Evolutionary conservation across 1,140 invertebrate genomes (phyloP), one percentile per base, ranked within the genome.

Genomic region (Gonatopus flavifemur): DNA sequence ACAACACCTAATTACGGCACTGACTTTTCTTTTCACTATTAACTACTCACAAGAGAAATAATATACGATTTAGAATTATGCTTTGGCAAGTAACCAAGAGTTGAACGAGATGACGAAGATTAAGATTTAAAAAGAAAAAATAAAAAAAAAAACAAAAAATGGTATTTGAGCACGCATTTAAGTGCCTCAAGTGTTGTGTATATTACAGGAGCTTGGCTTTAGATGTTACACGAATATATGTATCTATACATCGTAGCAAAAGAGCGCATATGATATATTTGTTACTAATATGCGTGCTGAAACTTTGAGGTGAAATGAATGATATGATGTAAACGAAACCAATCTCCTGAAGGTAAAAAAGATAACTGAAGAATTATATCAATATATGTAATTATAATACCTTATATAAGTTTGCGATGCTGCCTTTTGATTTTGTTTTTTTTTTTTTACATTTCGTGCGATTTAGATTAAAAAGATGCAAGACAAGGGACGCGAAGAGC

Each of bases 141-240:
- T n/a, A n/a, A n/a, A n/a, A n/a, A n/a, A n/a, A n/a, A n/a, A n/a
- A n/a, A n/a, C n/a, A n/a, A n/a, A 67, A 66, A 64, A 69, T 69
- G 61, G 62, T 74, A 72, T 74, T 78, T 77, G 76, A 78, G 76
- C 74, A 76, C 76, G 70, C 60, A 75, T 75, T 70, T 73, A 78
- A 78, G 76, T 78, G 76, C 76, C 76, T 78, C 76, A 76, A 78
- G 70, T 74, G 74, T 76, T 74, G 66, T 77, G 74, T 76, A 78
- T 74, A 78, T 78, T 78, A 75, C 59, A 62, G 59, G 58, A 57
- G 54, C 58, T 62, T 61, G 59, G 59, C 59, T 62, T 62, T 62
- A 62, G 59, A 68, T 76, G 73, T 78, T 78, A 78, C 67, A 76
- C 66, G 69, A 74, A 70, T 74, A 71, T 66, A 75, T 78, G 70